These are phyloP conservation scores for Tenthredo livida DNA, from an alignment of 2,888 invertebrate species.

Conservation along the genomic window DNA sequence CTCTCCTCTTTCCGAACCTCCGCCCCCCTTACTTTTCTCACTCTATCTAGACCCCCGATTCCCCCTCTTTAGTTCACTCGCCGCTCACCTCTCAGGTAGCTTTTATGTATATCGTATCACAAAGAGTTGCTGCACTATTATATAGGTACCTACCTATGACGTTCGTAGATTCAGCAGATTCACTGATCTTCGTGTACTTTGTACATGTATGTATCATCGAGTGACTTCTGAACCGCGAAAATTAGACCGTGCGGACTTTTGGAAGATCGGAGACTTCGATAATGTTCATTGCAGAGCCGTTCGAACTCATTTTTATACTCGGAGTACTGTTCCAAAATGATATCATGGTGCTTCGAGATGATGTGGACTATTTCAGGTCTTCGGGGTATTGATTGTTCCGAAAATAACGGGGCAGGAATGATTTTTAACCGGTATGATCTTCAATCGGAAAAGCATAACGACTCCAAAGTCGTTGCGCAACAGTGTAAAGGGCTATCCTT, in stretches of 20 bases:
- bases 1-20: background rate
- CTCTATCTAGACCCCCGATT: background rate
- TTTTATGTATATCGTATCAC: constrained; percentile 13
- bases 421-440: background rate
- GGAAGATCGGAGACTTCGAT: background rate
- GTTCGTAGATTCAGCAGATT: background rate
- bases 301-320: background rate
- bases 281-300: background rate
- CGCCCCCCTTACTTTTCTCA: background rate
- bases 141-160: background rate
- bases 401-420: background rate
- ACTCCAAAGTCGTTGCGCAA: background rate
- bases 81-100: constrained; percentile 47
- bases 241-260: background rate
- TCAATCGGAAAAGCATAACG: background rate
- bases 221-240: background rate
- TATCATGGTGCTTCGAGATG: background rate
- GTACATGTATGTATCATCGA: background rate
- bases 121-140: background rate
- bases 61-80: constrained; percentile 23
- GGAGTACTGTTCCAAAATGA: background rate
- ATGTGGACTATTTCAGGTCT: background rate
- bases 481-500: background rate
- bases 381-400: background rate
- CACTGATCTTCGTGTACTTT: background rate